Evolutionary conservation across 2,797 vertebrate species (phyloP).

Genomic region (Poeciliopsis turneri): DNA sequence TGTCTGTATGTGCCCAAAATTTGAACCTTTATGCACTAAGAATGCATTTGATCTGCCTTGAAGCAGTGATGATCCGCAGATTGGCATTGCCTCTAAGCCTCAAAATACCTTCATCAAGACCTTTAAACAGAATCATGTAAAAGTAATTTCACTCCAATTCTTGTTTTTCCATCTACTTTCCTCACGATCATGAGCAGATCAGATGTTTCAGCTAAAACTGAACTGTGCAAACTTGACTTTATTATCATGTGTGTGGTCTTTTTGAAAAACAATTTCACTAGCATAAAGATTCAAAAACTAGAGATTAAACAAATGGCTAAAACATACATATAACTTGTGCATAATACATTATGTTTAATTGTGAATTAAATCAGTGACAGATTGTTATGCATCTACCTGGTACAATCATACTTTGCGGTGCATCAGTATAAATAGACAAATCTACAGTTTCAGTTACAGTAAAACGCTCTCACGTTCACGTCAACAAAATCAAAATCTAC

Average conservation of each 20-base stretch:
- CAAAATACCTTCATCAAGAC: neutral
- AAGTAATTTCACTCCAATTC: neutral
- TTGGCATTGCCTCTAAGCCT: neutral
- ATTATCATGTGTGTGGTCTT: neutral
- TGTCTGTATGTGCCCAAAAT: neutral
- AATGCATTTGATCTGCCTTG: neutral
- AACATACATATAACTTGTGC: slow-evolving; percentile 10
- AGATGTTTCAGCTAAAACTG: neutral
- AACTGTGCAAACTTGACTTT: neutral
- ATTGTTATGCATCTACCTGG: slow-evolving; percentile 1
- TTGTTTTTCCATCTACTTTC: neutral
- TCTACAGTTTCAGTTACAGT: slow-evolving; percentile 32
- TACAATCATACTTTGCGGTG: neutral
- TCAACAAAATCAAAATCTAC: slow-evolving; percentile 36
- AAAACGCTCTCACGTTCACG: slow-evolving; percentile 24
- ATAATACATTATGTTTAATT: slow-evolving; percentile 14
- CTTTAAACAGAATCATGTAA: neutral
- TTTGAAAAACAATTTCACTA: neutral
- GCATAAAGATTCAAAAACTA: neutral
- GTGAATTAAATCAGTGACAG: slow-evolving; percentile 9
- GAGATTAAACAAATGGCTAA: slow-evolving; percentile 2
- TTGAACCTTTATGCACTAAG: neutral
- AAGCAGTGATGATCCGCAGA: neutral
- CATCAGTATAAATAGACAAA: slow-evolving; percentile 36
- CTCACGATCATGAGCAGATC: neutral